Base-by-base conservation (phyloP, 1,140 invertebrate genomes). In the Nasonia giraulti region DNA sequence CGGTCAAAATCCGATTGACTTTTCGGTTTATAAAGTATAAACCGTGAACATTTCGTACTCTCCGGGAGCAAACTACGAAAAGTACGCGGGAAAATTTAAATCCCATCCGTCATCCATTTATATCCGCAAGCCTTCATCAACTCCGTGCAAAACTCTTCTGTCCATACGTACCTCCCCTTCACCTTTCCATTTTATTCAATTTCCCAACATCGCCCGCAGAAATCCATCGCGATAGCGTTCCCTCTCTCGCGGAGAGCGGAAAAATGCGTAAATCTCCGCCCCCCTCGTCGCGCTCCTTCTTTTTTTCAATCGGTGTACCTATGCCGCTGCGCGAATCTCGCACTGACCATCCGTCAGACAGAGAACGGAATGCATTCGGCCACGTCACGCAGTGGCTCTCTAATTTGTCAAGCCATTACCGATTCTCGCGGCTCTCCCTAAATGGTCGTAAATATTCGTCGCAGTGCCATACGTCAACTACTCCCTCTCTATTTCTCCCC, bases 351-450 rank as follows among this genome's bases (percentile, higher is more conserved):
- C 55, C 73, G 73, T 76, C 73, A 82, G 14, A 27, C 2, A 17
- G 14, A 62, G 20, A 62, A n/a, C 55, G 55, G 17, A 62, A 62
- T 62, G 55, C 55, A n/a, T 62, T 62, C 55, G 20, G 55, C 40
- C 71, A 23, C 44, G 50, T 76, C 55, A 82, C 14, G 50, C 47
- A 17, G n/a, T 23, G 44, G 12, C 14, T 62, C 40, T 71, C 31
- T 84, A 84, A 84, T 84, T 84, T 84, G 44, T 73, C 62, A 79
- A 73, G 40, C 66, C 1, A 84, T 84, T 79, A 84, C 5, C 31
- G 50, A 75, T 82, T 71, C 73, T 14, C 27, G 23, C n/a, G 11
- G 23, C 69, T 31, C 23, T 69, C n/a, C n/a, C 62, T 44, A 77
- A 83, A 78, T 78, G 82, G 27, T 40, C 62, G 27, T 83, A 83